phyloP scores from a whole-genome alignment of 2,888 invertebrate species.

The Bedellia somnulentella region DNA sequence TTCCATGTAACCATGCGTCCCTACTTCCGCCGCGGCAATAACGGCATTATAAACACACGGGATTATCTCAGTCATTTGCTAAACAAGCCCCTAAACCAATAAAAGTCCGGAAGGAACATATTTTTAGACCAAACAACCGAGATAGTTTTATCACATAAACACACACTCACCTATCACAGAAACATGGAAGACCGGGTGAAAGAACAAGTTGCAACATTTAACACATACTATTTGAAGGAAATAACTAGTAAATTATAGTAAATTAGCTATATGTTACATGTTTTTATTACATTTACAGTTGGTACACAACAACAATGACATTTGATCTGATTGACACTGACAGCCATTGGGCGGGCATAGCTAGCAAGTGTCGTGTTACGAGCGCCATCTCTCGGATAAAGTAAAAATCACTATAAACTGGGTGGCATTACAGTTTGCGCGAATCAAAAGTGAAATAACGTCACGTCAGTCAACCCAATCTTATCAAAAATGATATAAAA shows the following conservation, averaged over 20 bases:
- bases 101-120: conserved; percentile 33
- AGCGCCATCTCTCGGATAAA: conserved; percentile 32
- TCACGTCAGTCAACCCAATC: too few species aligned
- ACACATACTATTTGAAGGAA: conserved; percentile 33
- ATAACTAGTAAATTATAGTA: conserved; percentile 55
- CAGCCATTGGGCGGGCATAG: too few species aligned
- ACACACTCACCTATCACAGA: conserved; percentile 25
- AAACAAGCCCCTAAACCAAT: conserved; percentile 25
- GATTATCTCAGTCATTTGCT: too few species aligned
- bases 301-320: conserved; percentile 41
- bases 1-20: too few species aligned
- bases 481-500: too few species aligned
- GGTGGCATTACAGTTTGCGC: too few species aligned
- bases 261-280: too few species aligned
- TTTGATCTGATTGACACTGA: conserved; percentile 11
- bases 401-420: conserved; percentile 9
- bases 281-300: conserved; percentile 38
- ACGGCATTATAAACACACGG: too few species aligned
- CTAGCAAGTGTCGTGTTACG: conserved; percentile 13
- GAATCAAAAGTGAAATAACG: too few species aligned
- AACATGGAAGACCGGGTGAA: conserved; percentile 18
- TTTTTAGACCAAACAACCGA: conserved; percentile 33
- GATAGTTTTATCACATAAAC: conserved; percentile 26
- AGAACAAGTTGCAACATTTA: conserved; percentile 23
- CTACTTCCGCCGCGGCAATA: too few species aligned